These are phyloP conservation scores for Drosophila subquinaria DNA, from an alignment of 2,888 invertebrate genomes.

Conservation along the genomic window DNA sequence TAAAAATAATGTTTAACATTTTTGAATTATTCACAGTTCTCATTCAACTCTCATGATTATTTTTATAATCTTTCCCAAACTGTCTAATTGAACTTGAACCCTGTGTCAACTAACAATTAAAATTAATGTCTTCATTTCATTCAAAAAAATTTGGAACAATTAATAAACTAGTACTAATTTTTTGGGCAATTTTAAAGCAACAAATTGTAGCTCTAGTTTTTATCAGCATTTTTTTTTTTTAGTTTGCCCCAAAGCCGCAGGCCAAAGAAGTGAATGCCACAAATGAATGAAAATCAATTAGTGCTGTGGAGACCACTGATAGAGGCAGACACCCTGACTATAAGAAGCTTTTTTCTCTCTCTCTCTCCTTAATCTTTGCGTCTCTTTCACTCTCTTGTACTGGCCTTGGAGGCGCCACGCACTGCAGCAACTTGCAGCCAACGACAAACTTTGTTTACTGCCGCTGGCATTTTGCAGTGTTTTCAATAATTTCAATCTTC, in stretches of 20 bases:
- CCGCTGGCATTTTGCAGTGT: slow-evolving; percentile 38
- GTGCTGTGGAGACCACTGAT: slow-evolving; percentile 29
- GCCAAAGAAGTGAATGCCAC: slow-evolving; percentile 46
- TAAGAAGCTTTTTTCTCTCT: slow-evolving; percentile 2
- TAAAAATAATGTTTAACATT: not conserved
- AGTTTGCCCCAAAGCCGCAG: slow-evolving; percentile 22
- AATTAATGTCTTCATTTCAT: slow-evolving; percentile 63
- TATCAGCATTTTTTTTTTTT: slow-evolving; percentile 14
- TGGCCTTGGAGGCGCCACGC: slow-evolving; percentile 48
- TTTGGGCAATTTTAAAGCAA: slow-evolving; percentile 2
- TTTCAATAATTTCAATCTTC: slow-evolving; percentile 35
- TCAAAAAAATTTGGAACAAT: slow-evolving; percentile 44
- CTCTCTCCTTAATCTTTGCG: not conserved
- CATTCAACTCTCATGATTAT: not conserved
- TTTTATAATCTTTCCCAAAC: slow-evolving; percentile 17
- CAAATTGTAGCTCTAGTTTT: slow-evolving; percentile 6
- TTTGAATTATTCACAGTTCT: not conserved
- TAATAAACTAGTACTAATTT: slow-evolving; percentile 3
- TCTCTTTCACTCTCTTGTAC: slow-evolving; percentile 12
- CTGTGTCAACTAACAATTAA: slow-evolving; percentile 70
- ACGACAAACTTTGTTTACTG: slow-evolving; percentile 56
- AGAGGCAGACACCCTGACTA: slow-evolving; percentile 11
- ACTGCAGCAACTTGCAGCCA: slow-evolving; percentile 18
- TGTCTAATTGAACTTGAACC: slow-evolving; percentile 71
- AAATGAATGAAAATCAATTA: slow-evolving; percentile 69